Conservation (phyloP, 1,140 invertebrate genomes). For the Drosophila albomicans region DNA sequence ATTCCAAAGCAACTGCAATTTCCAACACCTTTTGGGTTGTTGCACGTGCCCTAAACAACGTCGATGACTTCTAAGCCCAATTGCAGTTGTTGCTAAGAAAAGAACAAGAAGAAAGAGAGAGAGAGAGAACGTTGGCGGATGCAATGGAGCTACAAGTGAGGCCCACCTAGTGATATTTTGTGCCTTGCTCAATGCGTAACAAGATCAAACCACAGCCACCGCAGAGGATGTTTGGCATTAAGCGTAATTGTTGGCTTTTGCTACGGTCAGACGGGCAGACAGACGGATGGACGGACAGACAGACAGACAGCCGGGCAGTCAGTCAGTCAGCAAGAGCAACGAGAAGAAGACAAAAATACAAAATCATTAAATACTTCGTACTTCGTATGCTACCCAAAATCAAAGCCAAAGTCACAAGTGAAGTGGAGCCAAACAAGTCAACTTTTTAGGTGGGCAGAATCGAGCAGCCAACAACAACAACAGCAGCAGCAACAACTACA, state of each 20-base stretch:
- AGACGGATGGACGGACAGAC: constrained; percentile 1
- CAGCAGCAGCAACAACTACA: constrained; percentile 2
- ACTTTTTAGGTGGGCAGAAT: constrained; percentile 54
- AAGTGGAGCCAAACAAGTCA: constrained; percentile 70
- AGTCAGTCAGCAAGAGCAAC: constrained; percentile 27
- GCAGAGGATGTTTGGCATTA: constrained; percentile 82
- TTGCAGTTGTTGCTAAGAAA: constrained; percentile 3
- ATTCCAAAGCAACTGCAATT: constrained; percentile 31
- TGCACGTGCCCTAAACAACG: constrained; percentile 33
- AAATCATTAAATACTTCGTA: constrained; percentile 81
- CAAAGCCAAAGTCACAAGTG: constrained; percentile 75
- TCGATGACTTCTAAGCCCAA: not conserved
- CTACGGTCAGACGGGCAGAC: constrained; percentile 41
- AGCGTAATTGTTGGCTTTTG: constrained; percentile 77
- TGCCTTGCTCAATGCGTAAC: constrained; percentile 70
- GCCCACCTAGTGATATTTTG: constrained; percentile 17
- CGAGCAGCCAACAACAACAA: constrained; percentile 19
- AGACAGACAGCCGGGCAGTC: constrained; percentile 2
- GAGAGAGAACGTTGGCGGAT: constrained; percentile 10
- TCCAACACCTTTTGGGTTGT: constrained; percentile 38
- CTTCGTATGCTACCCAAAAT: constrained; percentile 57
- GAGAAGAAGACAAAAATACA: constrained; percentile 50
- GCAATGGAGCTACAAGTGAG: constrained; percentile 20
- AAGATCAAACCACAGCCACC: constrained; percentile 80
- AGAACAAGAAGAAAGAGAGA: not conserved